Base-by-base conservation (phyloP, 2,797 vertebrate species). In the Nyctalus aviator region DNA sequence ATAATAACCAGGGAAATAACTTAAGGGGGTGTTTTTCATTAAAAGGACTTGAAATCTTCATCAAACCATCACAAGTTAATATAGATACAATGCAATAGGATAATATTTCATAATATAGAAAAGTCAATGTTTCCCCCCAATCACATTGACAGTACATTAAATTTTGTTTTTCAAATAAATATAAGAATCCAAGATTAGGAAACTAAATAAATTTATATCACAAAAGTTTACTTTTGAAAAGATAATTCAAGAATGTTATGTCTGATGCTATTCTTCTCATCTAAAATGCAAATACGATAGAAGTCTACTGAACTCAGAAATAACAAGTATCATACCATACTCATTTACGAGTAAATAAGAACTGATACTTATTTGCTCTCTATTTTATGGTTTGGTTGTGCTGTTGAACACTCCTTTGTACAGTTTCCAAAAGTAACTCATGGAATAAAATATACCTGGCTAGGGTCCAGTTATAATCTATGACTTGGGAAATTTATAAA, bases 291-390 rank as follows among this genome's bases (percentile, higher is more conserved):
- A 77, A 62, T 81, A 23, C 50, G 30, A 4, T 66, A n/a, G 14
- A 82, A 79, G 44, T 25, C 32, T 86, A 78, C 6, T 86, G 41
- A 81, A 44, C 41, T 90, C 35, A 46, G 35, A 18, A 11, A 18
- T 92, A 55, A 46, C 18, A 94, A 44, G 8, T 35, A 12, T 77
- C 25, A 55, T 72, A 6, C 8, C 14, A 93, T 69, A 5, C 13
- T 94, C 7, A 50, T 66, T 88, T 84, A 25, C 59, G 71, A 84
- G 77, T 90, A 87, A 84, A 23, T 72, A 53, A 35, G n/a, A 84
- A 94, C 35, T 41, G 13, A 57, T 57, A 64, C n/a, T 62, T 50
- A 46, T n/a, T 23, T 88, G 8, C 0, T 94, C 72, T 50, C 18
- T 25, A 27, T 78, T 84, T 84, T 8, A 68, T 18, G 4, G 21